These are phyloP conservation scores for Ornithoptera priamus DNA, from an alignment of 2,888 invertebrate genomes.

Conservation along the genomic window DNA sequence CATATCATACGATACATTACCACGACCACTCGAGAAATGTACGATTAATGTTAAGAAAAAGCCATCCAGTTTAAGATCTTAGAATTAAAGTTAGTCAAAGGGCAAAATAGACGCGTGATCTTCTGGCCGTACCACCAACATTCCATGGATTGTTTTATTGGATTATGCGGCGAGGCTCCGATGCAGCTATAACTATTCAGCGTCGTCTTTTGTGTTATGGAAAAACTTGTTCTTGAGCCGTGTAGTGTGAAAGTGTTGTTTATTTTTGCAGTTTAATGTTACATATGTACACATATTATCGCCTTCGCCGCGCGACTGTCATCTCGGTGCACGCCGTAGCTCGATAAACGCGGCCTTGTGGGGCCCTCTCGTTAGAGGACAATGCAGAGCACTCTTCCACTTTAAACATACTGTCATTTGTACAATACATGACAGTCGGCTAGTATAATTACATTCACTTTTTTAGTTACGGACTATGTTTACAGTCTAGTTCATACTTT, in stretches of 20 bases:
- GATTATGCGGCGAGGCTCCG: slow-evolving; percentile 78
- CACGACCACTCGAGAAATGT: no score
- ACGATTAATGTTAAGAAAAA: no score
- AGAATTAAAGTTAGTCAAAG: slow-evolving; percentile 31
- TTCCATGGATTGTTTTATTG: slow-evolving; percentile 79
- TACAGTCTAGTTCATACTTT: no score
- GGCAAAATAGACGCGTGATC: slow-evolving; percentile 41
- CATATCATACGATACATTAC: no score
- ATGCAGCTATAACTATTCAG: slow-evolving; percentile 81
- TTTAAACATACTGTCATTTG: slow-evolving; percentile 48
- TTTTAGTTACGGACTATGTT: no score
- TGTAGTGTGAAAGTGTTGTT: slow-evolving; percentile 80
- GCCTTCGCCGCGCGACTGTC: slow-evolving; percentile 67
- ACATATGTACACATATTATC: slow-evolving; percentile 81
- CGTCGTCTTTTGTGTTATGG: slow-evolving; percentile 81
- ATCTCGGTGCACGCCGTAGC: slow-evolving; percentile 51
- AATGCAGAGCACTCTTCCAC: slow-evolving; percentile 53
- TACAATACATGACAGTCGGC: no score
- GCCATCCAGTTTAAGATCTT: no score
- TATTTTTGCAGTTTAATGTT: slow-evolving; percentile 80
- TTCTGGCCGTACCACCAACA: slow-evolving; percentile 76
- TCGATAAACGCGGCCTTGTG: slow-evolving; percentile 34
- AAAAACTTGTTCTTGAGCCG: slow-evolving; percentile 81
- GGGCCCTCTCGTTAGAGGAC: slow-evolving; percentile 60
- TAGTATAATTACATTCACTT: no score